Percentiles rank a stretch among this genome's conserved stretches.
Evolutionary conservation across 2,113 vertebrate genomes (phyloP).

Genomic region (Urocitellus parryii): DNA sequence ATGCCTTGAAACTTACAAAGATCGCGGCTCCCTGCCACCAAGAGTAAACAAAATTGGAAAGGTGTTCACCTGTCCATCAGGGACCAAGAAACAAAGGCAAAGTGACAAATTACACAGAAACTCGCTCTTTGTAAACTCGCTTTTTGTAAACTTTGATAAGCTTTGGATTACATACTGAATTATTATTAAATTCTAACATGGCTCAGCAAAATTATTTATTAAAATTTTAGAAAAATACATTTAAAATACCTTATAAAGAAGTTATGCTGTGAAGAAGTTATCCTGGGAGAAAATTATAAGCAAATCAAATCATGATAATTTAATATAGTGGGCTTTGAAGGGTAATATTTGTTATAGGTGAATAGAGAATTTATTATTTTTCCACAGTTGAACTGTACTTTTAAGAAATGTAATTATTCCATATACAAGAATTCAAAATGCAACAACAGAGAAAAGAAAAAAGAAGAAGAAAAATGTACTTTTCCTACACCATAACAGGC

Average conservation of each 20-base stretch:
- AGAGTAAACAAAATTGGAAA: conserved; percentile 69
- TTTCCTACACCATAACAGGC: conserved; percentile 71
- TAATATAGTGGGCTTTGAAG: conserved; percentile 38
- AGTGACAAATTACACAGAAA: not conserved
- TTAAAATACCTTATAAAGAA: conserved; percentile 68
- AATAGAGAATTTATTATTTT: conserved; percentile 67
- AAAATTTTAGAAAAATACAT: conserved; percentile 36
- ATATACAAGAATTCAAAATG: conserved; percentile 73
- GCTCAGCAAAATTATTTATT: conserved; percentile 65
- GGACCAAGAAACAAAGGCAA: not conserved
- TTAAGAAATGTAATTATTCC: conserved; percentile 79
- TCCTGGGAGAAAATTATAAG: conserved; percentile 54
- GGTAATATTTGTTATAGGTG: conserved; percentile 34
- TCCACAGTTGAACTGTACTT: conserved; percentile 64
- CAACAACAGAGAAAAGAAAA: conserved; percentile 60
- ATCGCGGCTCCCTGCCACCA: not conserved
- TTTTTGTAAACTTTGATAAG: conserved; percentile 46
- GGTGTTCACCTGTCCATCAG: not conserved
- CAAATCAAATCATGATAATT: conserved; percentile 70
- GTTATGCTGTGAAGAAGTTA: conserved; percentile 41
- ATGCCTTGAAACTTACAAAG: conserved; percentile 54
- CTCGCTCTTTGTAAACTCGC: not conserved
- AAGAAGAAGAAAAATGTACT: conserved; percentile 69
- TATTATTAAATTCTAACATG: not conserved
- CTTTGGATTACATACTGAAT: not conserved